Percentiles rank a stretch among this genome's conserved stretches.
phyloP scores from a whole-genome alignment of 1,140 invertebrate species.

The Euwallacea fornicatus region DNA sequence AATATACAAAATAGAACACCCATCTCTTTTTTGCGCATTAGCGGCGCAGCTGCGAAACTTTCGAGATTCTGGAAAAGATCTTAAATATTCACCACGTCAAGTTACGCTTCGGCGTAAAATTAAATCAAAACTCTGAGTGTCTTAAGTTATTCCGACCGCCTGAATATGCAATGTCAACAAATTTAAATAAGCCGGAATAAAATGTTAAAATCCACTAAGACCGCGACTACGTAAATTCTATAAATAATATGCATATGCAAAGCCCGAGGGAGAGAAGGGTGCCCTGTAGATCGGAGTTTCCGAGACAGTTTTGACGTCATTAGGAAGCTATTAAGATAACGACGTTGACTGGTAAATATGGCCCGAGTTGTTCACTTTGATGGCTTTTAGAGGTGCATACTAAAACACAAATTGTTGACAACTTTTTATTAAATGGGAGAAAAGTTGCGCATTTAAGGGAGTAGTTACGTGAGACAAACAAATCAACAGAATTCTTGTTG shows the following conservation, averaged over 20 bases:
- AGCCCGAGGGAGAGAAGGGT: neutral
- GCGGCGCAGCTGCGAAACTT: no score
- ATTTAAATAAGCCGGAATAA: slow-evolving; percentile 22
- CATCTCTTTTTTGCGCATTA: no score
- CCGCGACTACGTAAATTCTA: slow-evolving; percentile 17
- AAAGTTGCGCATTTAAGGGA: no score
- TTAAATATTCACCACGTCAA: slow-evolving; percentile 1
- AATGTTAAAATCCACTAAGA: slow-evolving; percentile 11
- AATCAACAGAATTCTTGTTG: no score
- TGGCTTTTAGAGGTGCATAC: no score
- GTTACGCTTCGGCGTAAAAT: neutral
- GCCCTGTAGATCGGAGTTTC: neutral
- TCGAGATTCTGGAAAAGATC: neutral
- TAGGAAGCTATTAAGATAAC: neutral
- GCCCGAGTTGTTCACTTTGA: neutral
- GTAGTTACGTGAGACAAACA: no score
- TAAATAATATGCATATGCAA: slow-evolving; percentile 27
- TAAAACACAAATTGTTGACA: no score
- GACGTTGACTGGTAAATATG: neutral
- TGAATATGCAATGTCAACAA: slow-evolving; percentile 16
- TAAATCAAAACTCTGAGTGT: slow-evolving; percentile 9
- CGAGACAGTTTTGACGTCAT: neutral
- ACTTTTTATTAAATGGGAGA: no score
- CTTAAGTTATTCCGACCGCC: neutral
- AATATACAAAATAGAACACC: no score